Evolutionary conservation across 2,888 invertebrate genomes (phyloP).

Genomic region (Polydesmus complanatus): DNA sequence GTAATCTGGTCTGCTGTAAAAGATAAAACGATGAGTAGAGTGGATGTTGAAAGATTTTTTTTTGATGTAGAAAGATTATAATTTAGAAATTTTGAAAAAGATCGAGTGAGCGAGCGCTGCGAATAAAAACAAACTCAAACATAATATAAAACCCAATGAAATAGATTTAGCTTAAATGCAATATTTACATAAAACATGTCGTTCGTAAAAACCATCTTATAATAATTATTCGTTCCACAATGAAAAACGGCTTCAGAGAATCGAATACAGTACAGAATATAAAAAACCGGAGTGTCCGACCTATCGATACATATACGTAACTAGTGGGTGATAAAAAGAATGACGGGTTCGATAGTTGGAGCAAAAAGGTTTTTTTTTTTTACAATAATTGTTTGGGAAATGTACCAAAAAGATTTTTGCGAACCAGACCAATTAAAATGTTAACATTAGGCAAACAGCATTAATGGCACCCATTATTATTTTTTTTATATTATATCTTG

Average conservation of each 20-base stretch:
- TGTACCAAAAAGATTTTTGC: not conserved
- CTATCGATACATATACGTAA: not conserved
- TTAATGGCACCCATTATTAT: not conserved
- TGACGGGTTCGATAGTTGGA: not conserved
- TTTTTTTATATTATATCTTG: not conserved
- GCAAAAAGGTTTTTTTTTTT: not conserved
- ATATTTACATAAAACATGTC: not conserved
- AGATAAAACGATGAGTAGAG: no score
- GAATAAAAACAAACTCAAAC: not conserved
- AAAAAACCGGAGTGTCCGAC: not conserved
- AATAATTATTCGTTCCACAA: not conserved
- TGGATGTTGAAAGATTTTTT: no score
- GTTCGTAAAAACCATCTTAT: not conserved
- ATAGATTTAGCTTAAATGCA: not conserved
- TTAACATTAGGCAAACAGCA: not conserved
- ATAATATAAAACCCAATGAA: not conserved
- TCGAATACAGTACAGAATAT: not conserved
- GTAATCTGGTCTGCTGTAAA: no score
- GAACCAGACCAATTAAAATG: not conserved
- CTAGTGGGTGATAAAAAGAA: not conserved
- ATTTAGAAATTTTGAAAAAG: no score
- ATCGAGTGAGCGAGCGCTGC: not conserved
- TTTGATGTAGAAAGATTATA: no score
- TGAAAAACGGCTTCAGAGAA: not conserved
- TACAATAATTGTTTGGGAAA: not conserved